Evolutionary conservation across 2,797 vertebrate species (phyloP).

Genomic region (Ctenopoma multispine): DNA sequence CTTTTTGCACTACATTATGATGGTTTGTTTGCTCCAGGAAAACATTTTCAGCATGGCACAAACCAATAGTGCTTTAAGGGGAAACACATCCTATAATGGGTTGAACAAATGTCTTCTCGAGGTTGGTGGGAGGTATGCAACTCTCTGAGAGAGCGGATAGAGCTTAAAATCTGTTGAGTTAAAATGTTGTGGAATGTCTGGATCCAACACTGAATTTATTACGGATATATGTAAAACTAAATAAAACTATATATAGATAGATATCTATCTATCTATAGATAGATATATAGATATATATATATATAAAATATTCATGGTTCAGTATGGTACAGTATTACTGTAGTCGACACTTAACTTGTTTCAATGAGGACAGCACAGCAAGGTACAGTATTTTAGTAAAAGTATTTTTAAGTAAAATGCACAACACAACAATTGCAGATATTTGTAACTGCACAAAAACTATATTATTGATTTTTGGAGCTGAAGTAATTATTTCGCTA

Average conservation of each 20-base stretch:
- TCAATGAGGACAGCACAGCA: background rate
- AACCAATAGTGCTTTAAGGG: slow-evolving; percentile 19
- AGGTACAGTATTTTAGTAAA: background rate
- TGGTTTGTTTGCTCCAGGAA: slow-evolving; percentile 47
- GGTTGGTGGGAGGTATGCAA: background rate
- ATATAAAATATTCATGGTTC: too few species aligned
- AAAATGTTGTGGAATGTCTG: background rate
- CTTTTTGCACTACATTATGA: slow-evolving; percentile 21
- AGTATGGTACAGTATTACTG: too few species aligned
- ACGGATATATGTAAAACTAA: background rate
- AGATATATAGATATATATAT: too few species aligned
- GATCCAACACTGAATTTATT: background rate
- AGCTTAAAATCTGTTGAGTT: background rate
- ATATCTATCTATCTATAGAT: too few species aligned
- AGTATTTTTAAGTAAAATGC: background rate
- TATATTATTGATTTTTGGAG: too few species aligned
- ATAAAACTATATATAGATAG: too few species aligned
- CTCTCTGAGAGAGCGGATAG: background rate
- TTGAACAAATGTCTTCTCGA: slow-evolving; percentile 27
- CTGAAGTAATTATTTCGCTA: too few species aligned
- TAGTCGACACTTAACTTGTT: too few species aligned
- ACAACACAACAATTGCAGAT: background rate
- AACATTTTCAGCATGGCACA: slow-evolving; percentile 37
- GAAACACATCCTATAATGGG: slow-evolving; percentile 11
- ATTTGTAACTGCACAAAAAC: too few species aligned